A percentile compares a stretch with the other conserved stretches of the same genome.
phyloP scores from a whole-genome alignment of 2,797 vertebrate genomes.

The Hemitrygon akajei region DNA sequence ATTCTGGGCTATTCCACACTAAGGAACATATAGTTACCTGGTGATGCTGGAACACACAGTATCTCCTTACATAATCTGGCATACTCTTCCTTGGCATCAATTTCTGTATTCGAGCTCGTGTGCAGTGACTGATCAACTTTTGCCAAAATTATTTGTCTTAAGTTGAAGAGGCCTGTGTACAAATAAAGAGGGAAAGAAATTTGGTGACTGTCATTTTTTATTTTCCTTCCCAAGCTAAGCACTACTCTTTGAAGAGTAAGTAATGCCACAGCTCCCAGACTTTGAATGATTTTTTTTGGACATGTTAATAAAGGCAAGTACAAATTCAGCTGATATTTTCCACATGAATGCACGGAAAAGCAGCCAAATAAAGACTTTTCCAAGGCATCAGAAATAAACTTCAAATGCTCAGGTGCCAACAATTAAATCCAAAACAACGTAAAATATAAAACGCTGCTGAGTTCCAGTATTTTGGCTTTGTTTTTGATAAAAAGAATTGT shows the following conservation, averaged over 20 bases:
- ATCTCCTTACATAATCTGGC: constrained; percentile 73
- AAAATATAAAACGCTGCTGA: not conserved
- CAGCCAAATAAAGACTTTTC: not conserved
- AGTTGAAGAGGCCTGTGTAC: constrained; percentile 78
- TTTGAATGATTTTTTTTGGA: too few relatives aligned
- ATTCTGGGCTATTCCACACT: not conserved
- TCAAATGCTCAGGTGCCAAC: not conserved
- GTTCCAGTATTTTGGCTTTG: too few relatives aligned
- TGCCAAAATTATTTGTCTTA: constrained; percentile 89
- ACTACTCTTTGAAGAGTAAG: not conserved
- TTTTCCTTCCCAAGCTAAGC: not conserved
- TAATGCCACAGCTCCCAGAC: not conserved
- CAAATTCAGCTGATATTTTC: not conserved
- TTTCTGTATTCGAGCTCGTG: constrained; percentile 66
- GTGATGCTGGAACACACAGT: constrained; percentile 77
- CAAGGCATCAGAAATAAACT: not conserved
- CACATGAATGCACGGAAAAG: too few relatives aligned
- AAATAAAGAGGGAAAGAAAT: not conserved
- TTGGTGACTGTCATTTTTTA: not conserved
- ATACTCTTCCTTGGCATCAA: constrained; percentile 78
- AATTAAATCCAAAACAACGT: not conserved
- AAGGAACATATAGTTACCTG: constrained; percentile 57
- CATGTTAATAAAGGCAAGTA: too few relatives aligned
- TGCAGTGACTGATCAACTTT: constrained; percentile 90
- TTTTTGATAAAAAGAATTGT: too few relatives aligned